Conservation (phyloP, 2,888 invertebrate genomes). For the Coecobrya sp. region DNA sequence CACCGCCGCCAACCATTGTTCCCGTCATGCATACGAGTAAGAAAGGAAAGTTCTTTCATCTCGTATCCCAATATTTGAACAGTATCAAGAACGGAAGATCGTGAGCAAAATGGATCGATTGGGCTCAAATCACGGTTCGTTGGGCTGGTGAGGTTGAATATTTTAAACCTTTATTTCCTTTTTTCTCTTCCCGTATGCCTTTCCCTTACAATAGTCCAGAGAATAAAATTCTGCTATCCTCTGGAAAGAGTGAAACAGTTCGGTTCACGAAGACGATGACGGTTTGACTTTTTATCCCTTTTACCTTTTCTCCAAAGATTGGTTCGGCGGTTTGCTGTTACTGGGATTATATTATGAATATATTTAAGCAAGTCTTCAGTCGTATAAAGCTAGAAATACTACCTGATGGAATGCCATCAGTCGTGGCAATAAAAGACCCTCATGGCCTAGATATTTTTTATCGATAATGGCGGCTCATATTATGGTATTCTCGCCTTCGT, state of each 20-base stretch:
- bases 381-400: constrained; percentile 33
- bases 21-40: neutral
- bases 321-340: constrained; percentile 13
- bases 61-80: constrained; percentile 74
- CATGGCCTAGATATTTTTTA: constrained; percentile 39
- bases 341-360: constrained; percentile 40
- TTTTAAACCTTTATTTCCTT: constrained; percentile 77
- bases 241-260: constrained; percentile 22
- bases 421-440: constrained; percentile 56
- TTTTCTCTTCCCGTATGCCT: constrained; percentile 41
- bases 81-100: constrained; percentile 74
- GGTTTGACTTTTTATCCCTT: constrained; percentile 44
- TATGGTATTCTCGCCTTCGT: constrained; percentile 29
- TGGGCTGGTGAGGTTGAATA: constrained; percentile 74
- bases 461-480: constrained; percentile 24
- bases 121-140: constrained; percentile 76
- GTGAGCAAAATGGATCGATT: constrained; percentile 74
- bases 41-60: constrained; percentile 47
- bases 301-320: constrained; percentile 51
- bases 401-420: constrained; percentile 69
- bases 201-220: constrained; percentile 38
- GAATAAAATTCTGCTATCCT: constrained; percentile 40
- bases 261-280: constrained; percentile 13
- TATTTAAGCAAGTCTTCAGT: neutral
- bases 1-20: constrained; percentile 6